Conservation (phyloP, 2,113 vertebrate genomes). For the Notechis scutatus region DNA sequence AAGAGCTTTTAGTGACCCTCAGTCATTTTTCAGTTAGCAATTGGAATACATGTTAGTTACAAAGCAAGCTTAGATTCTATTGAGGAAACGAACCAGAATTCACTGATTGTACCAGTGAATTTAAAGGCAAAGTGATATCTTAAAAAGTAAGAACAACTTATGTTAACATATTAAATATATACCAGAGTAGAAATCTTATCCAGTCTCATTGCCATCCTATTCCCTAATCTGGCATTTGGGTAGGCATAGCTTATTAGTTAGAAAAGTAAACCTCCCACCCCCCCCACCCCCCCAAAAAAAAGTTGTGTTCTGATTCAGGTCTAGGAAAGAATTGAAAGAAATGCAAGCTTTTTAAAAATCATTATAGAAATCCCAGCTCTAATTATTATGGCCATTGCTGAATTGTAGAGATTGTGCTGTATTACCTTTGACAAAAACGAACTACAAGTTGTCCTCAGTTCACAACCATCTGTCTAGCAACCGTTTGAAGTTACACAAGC, state of each 20-base stretch:
- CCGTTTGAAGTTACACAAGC: neutral
- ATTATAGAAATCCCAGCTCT: conserved; percentile 1
- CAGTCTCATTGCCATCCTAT: neutral
- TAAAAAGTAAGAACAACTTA: neutral
- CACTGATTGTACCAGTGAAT: neutral
- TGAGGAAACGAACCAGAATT: neutral
- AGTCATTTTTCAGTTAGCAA: conserved; percentile 30
- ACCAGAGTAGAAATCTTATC: neutral
- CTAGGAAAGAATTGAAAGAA: conserved; percentile 12
- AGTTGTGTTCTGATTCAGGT: conserved; percentile 17
- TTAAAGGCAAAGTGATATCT: neutral
- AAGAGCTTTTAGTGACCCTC: neutral
- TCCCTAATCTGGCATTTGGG: neutral
- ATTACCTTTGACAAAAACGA: conserved; percentile 41
- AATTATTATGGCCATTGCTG: conserved; percentile 28
- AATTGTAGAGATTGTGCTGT: conserved; percentile 4
- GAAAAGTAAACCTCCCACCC: neutral
- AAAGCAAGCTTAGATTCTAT: conserved; percentile 2
- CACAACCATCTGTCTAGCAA: no score
- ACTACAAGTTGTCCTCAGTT: no score
- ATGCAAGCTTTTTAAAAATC: neutral
- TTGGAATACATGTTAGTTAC: neutral
- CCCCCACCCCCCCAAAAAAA: neutral
- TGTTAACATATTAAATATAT: neutral
- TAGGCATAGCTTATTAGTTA: neutral